Conservation (phyloP, 2,888 invertebrate species). For the Temnothorax ravouxi region DNA sequence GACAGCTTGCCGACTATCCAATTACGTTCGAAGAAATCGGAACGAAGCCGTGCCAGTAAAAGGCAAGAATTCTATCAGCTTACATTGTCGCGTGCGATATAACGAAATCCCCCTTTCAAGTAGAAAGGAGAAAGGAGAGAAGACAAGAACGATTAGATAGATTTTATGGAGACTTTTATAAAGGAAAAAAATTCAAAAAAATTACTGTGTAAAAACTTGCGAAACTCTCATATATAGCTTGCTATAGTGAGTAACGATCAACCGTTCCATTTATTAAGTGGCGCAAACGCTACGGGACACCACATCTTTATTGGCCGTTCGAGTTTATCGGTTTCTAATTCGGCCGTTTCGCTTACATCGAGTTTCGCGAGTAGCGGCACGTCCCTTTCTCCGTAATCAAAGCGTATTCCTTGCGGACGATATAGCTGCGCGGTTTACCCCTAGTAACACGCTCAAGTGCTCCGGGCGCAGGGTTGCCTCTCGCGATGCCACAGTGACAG, state of each 20-base stretch:
- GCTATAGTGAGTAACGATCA: not conserved
- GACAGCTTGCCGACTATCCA: conserved; percentile 66
- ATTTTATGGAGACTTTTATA: conserved; percentile 22
- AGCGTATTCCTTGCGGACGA: conserved; percentile 5
- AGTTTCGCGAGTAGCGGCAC: not conserved
- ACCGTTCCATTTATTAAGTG: conserved; percentile 10
- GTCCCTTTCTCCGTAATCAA: conserved; percentile 7
- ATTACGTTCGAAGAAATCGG: conserved; percentile 60
- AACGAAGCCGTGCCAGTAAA: conserved; percentile 52
- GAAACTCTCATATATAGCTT: not conserved
- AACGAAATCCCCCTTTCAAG: conserved; percentile 13
- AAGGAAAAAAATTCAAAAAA: not conserved
- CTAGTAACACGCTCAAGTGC: not conserved
- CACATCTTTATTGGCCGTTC: conserved; percentile 7
- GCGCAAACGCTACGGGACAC: not conserved
- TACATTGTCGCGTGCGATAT: conserved; percentile 55
- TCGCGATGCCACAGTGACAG: not conserved
- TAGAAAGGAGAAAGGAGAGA: not conserved
- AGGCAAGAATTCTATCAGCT: conserved; percentile 57
- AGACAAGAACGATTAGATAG: conserved; percentile 32
- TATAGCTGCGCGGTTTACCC: not conserved
- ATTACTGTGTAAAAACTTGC: not conserved
- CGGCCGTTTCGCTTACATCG: not conserved
- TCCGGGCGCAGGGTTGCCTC: not conserved
- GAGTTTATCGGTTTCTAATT: conserved; percentile 30